Percentiles rank a stretch among this genome's conserved stretches.
These are phyloP conservation scores for Penaeus indicus DNA, from an alignment of 1,140 invertebrate species.

Conservation along the genomic window DNA sequence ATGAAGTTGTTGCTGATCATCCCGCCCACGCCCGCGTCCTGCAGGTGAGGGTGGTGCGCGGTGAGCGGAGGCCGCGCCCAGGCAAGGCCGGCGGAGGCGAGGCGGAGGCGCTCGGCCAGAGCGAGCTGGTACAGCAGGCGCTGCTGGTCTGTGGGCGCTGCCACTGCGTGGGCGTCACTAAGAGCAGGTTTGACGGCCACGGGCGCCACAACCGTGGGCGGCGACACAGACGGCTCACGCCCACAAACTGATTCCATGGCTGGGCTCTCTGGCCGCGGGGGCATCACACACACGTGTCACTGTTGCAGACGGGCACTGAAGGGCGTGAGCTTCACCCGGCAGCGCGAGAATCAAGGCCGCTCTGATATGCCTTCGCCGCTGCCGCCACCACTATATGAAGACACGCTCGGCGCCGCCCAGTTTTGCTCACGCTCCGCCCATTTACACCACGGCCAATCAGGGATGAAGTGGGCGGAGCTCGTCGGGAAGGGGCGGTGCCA, in stretches of 20 bases:
- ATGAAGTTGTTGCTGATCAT: slow-evolving; percentile 29
- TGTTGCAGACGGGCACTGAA: neutral
- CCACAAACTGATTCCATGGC: slow-evolving; percentile 64
- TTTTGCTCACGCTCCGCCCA: slow-evolving; percentile 14
- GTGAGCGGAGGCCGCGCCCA: slow-evolving; percentile 55
- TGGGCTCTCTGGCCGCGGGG: neutral
- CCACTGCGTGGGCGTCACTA: slow-evolving; percentile 44
- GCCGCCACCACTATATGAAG: neutral
- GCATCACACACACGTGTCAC: neutral
- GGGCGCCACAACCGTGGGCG: slow-evolving; percentile 62
- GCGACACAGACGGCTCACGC: slow-evolving; percentile 63
- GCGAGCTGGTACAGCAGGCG: slow-evolving; percentile 65
- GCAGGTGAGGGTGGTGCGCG: slow-evolving; percentile 26
- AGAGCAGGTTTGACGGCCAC: slow-evolving; percentile 61
- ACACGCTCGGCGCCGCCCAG: neutral
- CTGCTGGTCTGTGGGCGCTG: slow-evolving; percentile 63
- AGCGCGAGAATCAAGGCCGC: slow-evolving; percentile 2
- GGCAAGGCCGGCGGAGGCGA: slow-evolving; percentile 59
- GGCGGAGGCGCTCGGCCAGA: slow-evolving; percentile 62
- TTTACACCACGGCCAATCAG: neutral
- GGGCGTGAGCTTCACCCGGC: slow-evolving; percentile 9
- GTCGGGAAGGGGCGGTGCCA: neutral
- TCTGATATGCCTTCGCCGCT: neutral
- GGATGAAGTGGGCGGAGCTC: neutral
- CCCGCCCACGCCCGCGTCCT: slow-evolving; percentile 27